Evolutionary conservation across 1,140 invertebrate species (phyloP), one percentile per base, ranked within the genome.

Genomic region (Drosophila paulistorum): DNA sequence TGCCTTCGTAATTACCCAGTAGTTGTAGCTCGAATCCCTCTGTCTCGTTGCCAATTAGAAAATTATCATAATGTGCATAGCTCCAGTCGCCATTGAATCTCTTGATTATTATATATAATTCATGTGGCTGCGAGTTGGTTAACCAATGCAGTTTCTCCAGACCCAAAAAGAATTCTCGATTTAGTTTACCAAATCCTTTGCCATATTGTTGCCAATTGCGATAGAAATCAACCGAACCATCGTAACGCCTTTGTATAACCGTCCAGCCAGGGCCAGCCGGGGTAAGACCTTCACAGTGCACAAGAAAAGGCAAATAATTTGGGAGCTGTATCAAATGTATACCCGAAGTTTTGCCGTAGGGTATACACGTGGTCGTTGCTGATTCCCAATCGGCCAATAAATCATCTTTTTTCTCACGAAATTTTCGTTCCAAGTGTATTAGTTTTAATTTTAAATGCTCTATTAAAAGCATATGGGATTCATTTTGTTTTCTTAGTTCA

Each of bases 21-120:
- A 94, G 90, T 74, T 93, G 94, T 35, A 96, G 93, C 35, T 93
- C 92, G 84, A 95, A 97, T 2, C 94, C 94, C 77, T 95, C 94
- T 17, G 92, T 79, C 82, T 95, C 95, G 13, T 93, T 92, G 14
- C 93, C 94, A 33, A 97, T 92, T 7, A 93, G 93, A 75, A 96
- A 96, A 30, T 94, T 92, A 3, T 93, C 93, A 84, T 96, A 97
- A 26, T 91, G 91, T 1, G 95, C 96, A 69, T 92, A 93, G 39
- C 93, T 94, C 9, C 91, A 93, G 17, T 92, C 92, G 1, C 93
- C 92, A 23, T 93, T 82, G 57, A 94, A 93, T 62, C 96, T 94
- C 76, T 94, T 93, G 85, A 96, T 86, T 68, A 95, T 94, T 41
- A 96, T 93, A 45, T 94, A 91, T 17, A 96, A 81, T 58, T 95